Conservation (phyloP, 2,113 vertebrate genomes). For the Gobiocypris rarus region DNA sequence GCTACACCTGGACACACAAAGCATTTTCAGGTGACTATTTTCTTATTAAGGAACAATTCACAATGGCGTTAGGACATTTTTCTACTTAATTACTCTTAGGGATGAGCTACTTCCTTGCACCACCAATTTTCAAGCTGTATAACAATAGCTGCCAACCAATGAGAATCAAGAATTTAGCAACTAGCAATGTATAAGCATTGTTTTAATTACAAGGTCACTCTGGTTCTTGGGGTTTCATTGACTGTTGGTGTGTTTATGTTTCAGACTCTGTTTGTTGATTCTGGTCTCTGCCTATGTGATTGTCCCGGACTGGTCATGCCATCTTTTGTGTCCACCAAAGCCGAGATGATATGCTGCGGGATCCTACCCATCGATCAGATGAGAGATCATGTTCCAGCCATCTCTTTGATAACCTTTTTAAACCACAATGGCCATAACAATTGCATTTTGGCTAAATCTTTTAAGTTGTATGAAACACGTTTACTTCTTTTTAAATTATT, state of each 20-base stretch:
- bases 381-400: slow-evolving; percentile 90
- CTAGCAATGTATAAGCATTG: neutral
- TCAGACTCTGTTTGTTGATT: slow-evolving; percentile 94
- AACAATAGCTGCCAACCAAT: neutral
- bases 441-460: neutral
- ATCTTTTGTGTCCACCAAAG: slow-evolving; percentile 95
- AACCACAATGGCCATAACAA: no score
- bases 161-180: neutral
- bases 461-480: neutral
- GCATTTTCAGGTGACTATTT: slow-evolving; percentile 90
- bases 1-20: slow-evolving; percentile 96
- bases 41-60: neutral
- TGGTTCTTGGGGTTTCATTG: neutral
- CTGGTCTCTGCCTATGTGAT: slow-evolving; percentile 91
- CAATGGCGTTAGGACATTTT: neutral
- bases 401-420: slow-evolving; percentile 91
- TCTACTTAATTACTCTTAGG: neutral
- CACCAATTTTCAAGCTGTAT: neutral
- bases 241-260: slow-evolving; percentile 34
- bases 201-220: neutral
- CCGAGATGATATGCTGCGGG: slow-evolving; percentile 95
- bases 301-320: slow-evolving; percentile 98
- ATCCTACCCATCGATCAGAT: slow-evolving; percentile 97
- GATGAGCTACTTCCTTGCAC: neutral
- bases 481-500: no score